phyloP scores from a whole-genome alignment of 2,888 invertebrate genomes.

The Cryptocephalus moraei region DNA sequence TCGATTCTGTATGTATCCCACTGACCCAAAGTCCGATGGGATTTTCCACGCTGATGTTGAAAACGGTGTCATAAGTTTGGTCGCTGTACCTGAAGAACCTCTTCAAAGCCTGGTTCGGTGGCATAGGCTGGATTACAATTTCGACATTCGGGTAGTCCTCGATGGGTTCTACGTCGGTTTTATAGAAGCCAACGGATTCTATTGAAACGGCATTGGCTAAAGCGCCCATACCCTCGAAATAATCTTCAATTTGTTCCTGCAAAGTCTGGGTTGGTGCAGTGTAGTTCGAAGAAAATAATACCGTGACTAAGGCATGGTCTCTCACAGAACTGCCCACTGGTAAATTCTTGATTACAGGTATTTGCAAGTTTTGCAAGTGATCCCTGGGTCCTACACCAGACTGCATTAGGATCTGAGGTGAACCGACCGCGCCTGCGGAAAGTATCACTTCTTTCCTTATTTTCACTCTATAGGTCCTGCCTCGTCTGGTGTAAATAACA shows the following conservation, averaged over 20 bases:
- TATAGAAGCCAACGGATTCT: slow-evolving; percentile 3
- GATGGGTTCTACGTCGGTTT: not conserved
- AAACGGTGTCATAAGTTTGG: slow-evolving; percentile 24
- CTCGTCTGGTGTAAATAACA: slow-evolving; percentile 45
- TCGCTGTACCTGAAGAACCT: slow-evolving; percentile 16
- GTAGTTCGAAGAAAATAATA: slow-evolving; percentile 58
- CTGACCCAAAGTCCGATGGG: slow-evolving; percentile 9
- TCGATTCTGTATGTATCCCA: slow-evolving; percentile 29
- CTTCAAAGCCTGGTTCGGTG: not conserved
- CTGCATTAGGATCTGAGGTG: slow-evolving; percentile 72
- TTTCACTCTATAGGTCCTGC: slow-evolving; percentile 39
- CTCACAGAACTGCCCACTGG: slow-evolving; percentile 68
- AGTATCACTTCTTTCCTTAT: slow-evolving; percentile 66
- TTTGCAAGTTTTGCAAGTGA: slow-evolving; percentile 47
- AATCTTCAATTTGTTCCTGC: slow-evolving; percentile 44
- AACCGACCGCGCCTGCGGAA: slow-evolving; percentile 70
- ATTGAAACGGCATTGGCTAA: not conserved
- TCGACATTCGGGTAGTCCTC: slow-evolving; percentile 2
- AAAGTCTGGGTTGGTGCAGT: slow-evolving; percentile 24
- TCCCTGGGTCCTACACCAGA: slow-evolving; percentile 64
- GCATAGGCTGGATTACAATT: not conserved
- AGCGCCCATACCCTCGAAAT: slow-evolving; percentile 10
- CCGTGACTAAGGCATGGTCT: slow-evolving; percentile 60
- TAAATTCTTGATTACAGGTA: slow-evolving; percentile 52
- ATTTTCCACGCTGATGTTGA: slow-evolving; percentile 30